Percentiles rank a stretch among this genome's conserved stretches.
These are phyloP conservation scores for Phoxinus phoxinus DNA, from an alignment of 2,113 vertebrate genomes.

Conservation along the genomic window DNA sequence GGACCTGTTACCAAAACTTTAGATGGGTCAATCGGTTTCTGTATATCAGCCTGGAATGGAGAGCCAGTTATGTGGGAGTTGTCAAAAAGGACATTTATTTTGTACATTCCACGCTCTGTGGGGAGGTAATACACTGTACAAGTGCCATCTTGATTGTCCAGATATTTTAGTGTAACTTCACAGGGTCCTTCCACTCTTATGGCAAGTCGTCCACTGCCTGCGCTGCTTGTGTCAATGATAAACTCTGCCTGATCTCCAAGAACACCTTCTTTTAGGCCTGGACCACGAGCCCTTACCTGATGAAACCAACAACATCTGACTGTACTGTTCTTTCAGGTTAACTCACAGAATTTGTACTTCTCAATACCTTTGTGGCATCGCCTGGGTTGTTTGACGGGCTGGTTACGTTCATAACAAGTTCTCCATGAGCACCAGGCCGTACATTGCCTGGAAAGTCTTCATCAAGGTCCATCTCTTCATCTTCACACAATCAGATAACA, in stretches of 20 bases:
- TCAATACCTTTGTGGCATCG: neutral
- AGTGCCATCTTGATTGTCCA: slow-evolving; percentile 41
- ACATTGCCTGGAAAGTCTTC: slow-evolving; percentile 11
- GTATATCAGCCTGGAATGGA: slow-evolving; percentile 79
- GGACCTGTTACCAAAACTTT: slow-evolving; percentile 78
- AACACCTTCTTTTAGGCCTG: slow-evolving; percentile 24
- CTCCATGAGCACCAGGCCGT: neutral
- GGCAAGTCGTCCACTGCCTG: slow-evolving; percentile 15
- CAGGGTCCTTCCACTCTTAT: slow-evolving; percentile 11
- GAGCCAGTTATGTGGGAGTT: slow-evolving; percentile 80
- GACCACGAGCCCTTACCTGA: slow-evolving; percentile 36
- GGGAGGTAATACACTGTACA: slow-evolving; percentile 80
- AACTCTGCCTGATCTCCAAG: slow-evolving; percentile 19
- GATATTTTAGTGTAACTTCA: neutral
- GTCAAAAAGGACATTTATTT: slow-evolving; percentile 81
- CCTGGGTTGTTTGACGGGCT: neutral
- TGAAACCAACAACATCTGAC: neutral
- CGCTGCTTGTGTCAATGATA: slow-evolving; percentile 34
- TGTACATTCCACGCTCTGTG: slow-evolving; percentile 78
- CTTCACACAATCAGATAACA: neutral
- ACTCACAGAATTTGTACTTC: neutral
- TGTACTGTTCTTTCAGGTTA: neutral
- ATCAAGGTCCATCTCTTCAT: neutral
- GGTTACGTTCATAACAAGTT: slow-evolving; percentile 7
- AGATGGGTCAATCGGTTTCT: slow-evolving; percentile 79